A percentile compares a stretch with the other conserved stretches of the same genome.
phyloP scores from a whole-genome alignment of 1,140 invertebrate species.

The Brachionus koreanus region DNA sequence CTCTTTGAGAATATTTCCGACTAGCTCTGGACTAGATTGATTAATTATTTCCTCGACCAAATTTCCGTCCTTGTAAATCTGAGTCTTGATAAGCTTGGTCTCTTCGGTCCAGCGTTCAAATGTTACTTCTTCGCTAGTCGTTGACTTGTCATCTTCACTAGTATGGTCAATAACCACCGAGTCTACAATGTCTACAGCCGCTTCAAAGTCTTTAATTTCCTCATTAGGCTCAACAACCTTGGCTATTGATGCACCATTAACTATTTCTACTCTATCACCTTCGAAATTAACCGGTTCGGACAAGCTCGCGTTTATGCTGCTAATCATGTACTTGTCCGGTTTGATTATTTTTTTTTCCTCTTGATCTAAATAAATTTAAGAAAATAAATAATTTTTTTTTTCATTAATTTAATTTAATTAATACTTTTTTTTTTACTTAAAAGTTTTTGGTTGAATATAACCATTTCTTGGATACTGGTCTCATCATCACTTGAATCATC shows the following conservation, averaged over 20 bases:
- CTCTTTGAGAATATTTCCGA: constrained; percentile 21
- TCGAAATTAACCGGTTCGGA: not conserved
- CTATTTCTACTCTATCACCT: not conserved
- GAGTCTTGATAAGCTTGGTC: not conserved
- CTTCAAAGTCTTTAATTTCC: constrained; percentile 16
- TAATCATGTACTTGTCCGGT: constrained; percentile 2
- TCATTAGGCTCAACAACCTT: not conserved
- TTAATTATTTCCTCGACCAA: constrained; percentile 22
- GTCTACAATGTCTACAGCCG: constrained; percentile 20
- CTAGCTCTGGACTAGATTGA: not conserved
- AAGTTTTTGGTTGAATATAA: constrained; percentile 14
- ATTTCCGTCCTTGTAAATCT: constrained; percentile 30
- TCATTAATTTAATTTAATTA: not conserved
- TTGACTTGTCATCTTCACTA: constrained; percentile 34
- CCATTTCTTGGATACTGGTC: constrained; percentile 34
- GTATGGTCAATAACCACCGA: constrained; percentile 39
- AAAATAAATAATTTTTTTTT: not conserved
- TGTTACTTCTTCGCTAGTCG: not conserved
- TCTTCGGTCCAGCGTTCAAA: constrained; percentile 35
- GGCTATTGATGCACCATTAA: not conserved
- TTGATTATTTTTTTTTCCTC: not conserved
- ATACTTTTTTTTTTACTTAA: not conserved
- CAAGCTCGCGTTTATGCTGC: not conserved
- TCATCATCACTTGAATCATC: constrained; percentile 18
- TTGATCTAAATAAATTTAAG: not conserved